phyloP scores from a whole-genome alignment of 2,113 vertebrate species.

The Ptyas mucosa region DNA sequence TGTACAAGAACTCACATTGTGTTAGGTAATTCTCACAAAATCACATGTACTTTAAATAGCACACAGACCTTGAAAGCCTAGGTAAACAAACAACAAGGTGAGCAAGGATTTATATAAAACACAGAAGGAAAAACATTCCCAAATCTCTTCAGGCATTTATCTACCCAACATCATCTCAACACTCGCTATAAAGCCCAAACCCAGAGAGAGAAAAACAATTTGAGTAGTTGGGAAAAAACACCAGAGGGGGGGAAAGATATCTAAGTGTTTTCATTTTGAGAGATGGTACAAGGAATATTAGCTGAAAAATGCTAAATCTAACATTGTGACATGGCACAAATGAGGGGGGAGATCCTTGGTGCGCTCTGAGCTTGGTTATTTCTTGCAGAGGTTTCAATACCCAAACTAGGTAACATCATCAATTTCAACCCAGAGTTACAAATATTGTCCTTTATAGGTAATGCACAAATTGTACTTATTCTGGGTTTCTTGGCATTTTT shows the following conservation, averaged over 20 bases:
- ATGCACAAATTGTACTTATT: rapidly evolving
- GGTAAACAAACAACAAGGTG: conserved; percentile 1
- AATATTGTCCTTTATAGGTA: not conserved
- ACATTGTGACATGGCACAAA: rapidly evolving
- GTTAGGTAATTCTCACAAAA: not conserved
- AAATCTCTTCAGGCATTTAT: conserved; percentile 32
- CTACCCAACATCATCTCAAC: not conserved
- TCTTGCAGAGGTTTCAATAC: not conserved
- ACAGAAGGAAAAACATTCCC: not conserved
- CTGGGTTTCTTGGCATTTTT: not conserved
- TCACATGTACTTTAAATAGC: not conserved
- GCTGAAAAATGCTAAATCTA: not conserved
- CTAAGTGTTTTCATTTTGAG: not conserved
- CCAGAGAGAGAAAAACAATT: not conserved
- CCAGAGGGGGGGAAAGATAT: rapidly evolving
- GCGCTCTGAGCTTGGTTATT: not conserved
- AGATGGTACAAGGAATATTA: not conserved
- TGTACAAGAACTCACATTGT: not conserved
- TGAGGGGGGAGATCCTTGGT: too few relatives aligned
- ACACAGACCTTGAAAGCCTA: not conserved
- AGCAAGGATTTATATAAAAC: conserved; percentile 15
- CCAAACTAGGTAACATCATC: not conserved
- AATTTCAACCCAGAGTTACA: not conserved
- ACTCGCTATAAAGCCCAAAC: not conserved
- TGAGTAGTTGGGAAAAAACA: not conserved